Evolutionary conservation across 2,888 invertebrate genomes (phyloP).

Genomic region (Ochropleura plecta): DNA sequence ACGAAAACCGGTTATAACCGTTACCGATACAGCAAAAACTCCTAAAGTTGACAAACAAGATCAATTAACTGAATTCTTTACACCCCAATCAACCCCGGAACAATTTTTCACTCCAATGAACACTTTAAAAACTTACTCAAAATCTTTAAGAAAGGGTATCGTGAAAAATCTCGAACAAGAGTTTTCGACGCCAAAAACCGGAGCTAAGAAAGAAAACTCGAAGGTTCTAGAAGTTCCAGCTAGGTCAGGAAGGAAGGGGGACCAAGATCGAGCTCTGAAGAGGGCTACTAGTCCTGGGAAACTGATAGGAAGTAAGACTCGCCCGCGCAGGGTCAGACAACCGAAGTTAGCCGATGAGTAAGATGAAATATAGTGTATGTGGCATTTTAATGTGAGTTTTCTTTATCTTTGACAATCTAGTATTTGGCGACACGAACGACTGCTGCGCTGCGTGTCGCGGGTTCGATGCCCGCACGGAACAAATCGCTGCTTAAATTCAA

Average conservation of each 20-base stretch:
- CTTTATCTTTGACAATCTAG: not conserved
- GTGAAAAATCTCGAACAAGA: conserved; percentile 84
- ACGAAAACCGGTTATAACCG: conserved; percentile 67
- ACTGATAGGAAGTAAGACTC: conserved; percentile 62
- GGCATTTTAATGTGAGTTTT: not conserved
- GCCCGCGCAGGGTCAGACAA: conserved; percentile 65
- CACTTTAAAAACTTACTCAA: conserved; percentile 78
- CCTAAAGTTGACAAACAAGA: conserved; percentile 36
- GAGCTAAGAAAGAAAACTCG: conserved; percentile 24
- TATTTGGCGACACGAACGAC: too few species aligned
- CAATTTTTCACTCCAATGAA: conserved; percentile 83
- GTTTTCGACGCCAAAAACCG: conserved; percentile 75
- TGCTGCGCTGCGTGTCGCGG: too few species aligned
- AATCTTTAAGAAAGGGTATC: conserved; percentile 72
- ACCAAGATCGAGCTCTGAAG: conserved; percentile 67
- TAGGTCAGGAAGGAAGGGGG: conserved; percentile 35
- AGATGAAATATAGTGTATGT: conserved; percentile 44
- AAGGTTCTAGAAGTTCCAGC: conserved; percentile 42
- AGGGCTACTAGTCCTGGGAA: conserved; percentile 82
- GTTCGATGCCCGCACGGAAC: too few species aligned
- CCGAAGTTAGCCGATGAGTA: conserved; percentile 49
- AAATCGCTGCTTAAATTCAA: too few species aligned
- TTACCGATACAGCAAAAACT: conserved; percentile 69
- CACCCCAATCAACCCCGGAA: conserved; percentile 77
- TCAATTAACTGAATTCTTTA: conserved; percentile 71